Percentiles rank a stretch among this genome's conserved stretches.
Evolutionary conservation across 2,888 invertebrate genomes (phyloP).

Genomic region (Chloroclysta siterata): DNA sequence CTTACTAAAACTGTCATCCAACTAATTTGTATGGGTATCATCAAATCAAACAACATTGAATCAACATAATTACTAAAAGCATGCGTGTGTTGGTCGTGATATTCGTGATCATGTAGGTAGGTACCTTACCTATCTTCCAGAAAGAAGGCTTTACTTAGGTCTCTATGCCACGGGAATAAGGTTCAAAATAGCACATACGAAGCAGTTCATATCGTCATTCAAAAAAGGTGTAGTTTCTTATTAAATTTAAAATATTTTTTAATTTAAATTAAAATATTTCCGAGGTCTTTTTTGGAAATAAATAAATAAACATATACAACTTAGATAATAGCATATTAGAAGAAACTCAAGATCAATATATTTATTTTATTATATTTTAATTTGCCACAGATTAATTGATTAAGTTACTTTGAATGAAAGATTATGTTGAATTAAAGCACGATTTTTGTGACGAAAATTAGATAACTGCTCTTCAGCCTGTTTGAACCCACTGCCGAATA

Average conservation of each 20-base stretch:
- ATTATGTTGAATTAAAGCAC: no score
- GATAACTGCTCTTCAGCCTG: no score
- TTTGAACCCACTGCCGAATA: no score
- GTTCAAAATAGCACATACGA: neutral
- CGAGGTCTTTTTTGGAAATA: no score
- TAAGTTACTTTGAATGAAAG: neutral
- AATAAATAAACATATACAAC: no score
- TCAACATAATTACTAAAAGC: conserved; percentile 7
- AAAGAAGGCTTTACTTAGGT: neutral
- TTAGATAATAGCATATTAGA: no score
- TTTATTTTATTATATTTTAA: no score
- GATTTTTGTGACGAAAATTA: no score
- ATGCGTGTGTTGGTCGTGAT: conserved; percentile 3
- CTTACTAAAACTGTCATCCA: no score
- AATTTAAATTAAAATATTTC: no score
- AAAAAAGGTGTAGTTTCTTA: neutral
- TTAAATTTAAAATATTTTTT: no score
- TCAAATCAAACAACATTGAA: neutral
- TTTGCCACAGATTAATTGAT: neutral
- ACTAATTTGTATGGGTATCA: neutral
- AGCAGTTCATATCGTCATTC: neutral
- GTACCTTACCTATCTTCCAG: neutral
- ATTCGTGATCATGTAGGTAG: neutral
- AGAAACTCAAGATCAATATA: no score
- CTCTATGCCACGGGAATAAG: neutral